These are phyloP conservation scores for Rhimphoctona megacephalus DNA, from an alignment of 2,888 invertebrate species.

Conservation along the genomic window DNA sequence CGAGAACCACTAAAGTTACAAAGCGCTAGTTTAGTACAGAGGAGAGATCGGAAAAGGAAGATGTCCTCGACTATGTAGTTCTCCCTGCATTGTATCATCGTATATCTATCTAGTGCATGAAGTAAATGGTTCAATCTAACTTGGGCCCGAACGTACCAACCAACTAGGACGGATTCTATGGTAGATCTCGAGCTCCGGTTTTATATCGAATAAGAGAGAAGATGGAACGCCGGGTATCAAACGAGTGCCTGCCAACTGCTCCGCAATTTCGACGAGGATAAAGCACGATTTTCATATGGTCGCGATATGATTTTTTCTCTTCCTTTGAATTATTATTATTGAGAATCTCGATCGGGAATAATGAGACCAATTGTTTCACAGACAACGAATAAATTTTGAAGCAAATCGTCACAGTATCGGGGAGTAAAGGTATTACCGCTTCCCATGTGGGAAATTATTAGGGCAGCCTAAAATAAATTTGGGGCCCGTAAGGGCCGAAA, in stretches of 20 bases:
- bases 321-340: neutral
- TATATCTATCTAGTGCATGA: conserved; percentile 32
- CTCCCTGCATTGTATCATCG: neutral
- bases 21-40: neutral
- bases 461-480: too few species aligned
- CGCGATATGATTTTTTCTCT: neutral
- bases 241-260: neutral
- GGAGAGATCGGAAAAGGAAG: conserved; percentile 6
- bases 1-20: conserved; percentile 32
- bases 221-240: neutral
- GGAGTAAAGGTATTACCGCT: neutral
- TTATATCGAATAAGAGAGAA: neutral
- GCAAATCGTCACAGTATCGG: neutral
- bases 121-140: conserved; percentile 78
- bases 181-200: neutral
- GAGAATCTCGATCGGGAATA: neutral
- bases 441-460: too few species aligned
- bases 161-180: conserved; percentile 50
- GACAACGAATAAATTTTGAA: neutral
- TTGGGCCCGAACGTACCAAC: conserved; percentile 68
- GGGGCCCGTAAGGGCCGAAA: too few species aligned
- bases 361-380: neutral
- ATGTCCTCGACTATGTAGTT: conserved; percentile 13
- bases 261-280: neutral
- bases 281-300: neutral